Conservation (phyloP, 2,113 vertebrate genomes). For the Phylloscopus trochilus region DNA sequence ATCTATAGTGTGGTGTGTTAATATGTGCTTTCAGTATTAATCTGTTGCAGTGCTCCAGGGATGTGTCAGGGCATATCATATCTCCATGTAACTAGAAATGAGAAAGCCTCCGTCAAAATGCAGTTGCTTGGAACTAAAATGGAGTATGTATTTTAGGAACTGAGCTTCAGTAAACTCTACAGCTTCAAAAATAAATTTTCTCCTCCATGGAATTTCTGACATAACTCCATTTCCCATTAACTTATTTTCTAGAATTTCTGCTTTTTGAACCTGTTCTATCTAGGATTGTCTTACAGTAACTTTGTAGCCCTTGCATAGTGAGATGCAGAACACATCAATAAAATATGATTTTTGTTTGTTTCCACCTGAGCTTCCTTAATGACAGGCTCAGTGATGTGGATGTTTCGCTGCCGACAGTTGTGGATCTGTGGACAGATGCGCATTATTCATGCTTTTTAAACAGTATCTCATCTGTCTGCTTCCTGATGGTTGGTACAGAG, state of each 20-base stretch:
- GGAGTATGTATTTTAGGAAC: not conserved
- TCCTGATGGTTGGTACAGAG: not conserved
- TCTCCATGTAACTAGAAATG: not conserved
- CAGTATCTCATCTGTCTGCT: not conserved
- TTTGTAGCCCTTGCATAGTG: not conserved
- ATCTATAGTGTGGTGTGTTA: not conserved
- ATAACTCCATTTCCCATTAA: not conserved
- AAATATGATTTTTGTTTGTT: not conserved
- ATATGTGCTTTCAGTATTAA: not conserved
- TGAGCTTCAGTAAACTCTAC: not conserved
- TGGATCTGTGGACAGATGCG: not conserved
- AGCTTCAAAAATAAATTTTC: not conserved
- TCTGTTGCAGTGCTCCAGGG: not conserved
- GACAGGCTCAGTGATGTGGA: not conserved
- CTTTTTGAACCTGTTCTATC: not conserved
- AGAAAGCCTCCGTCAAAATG: not conserved
- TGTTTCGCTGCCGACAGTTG: not conserved
- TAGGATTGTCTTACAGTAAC: not conserved
- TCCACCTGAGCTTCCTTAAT: not conserved
- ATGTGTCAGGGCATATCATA: not conserved
- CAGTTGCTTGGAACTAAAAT: not conserved
- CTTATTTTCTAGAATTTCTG: not conserved
- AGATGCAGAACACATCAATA: not conserved
- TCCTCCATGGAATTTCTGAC: not conserved
- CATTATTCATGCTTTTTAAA: not conserved